Evolutionary conservation across 2,113 vertebrate genomes (phyloP), one percentile per base, ranked within the genome.

Genomic region (Brachyistius frenatus): DNA sequence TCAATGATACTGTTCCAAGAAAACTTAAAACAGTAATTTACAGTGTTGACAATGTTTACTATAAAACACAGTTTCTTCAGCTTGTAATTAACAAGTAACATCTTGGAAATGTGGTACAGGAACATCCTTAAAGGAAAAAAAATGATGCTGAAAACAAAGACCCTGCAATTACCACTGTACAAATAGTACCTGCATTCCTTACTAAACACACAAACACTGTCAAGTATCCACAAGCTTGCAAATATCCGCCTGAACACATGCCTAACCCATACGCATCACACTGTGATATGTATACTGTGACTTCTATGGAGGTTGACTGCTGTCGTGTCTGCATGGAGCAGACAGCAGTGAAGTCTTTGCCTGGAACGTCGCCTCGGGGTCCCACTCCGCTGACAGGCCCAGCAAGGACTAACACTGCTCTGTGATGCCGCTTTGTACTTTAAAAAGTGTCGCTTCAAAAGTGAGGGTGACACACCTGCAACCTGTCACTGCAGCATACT

Each of bases 371-470:
- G 41, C 41, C 41, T 44, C 41, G 10, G 41, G 41, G 41, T 44
- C 41, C 10, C 6, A 23, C 63, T 52, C 58, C 14, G 39, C 72
- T 74, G 76, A 81, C 79, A 71, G 80, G 41, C 74, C 69, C 68
- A 30, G 46, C 49, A 13, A 84, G 55, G 58, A 67, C 76, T 44
- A 54, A 57, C 37, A 8, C 62, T 3, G 37, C 52, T 67, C 56
- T 36, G 8, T 56, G 46, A 37, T 2, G 56, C 52, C 0, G 55
- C 80, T 83, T 73, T 76, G 66, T 78, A 47, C 11, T 32, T 64
- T 57, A 31, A 61, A 75, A 78, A 62, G 16, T 16, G 30, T 10
- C 58, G 11, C 41, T 64, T 79, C 41, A 80, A 66, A 69, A 72
- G 53, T 9, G 50, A 35, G 13, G 1, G 41, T 7, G 31, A 57